A percentile compares a stretch with the other conserved stretches of the same genome.
These are phyloP conservation scores for Caenorhabditis angaria DNA, from an alignment of 2,888 invertebrate genomes.

Conservation along the genomic window DNA sequence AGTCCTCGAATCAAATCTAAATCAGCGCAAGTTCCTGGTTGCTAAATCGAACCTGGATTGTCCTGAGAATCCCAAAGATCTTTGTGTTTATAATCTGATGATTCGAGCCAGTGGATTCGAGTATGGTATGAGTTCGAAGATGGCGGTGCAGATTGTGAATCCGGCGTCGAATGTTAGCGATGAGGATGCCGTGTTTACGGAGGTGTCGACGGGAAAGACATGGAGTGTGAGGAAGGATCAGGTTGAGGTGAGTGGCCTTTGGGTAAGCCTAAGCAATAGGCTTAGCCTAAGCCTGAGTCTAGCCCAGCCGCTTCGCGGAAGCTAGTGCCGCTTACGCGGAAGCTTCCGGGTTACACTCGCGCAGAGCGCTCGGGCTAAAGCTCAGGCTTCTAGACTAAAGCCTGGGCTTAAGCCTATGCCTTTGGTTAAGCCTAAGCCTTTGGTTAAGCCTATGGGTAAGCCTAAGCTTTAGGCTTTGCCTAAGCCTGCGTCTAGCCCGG, in stretches of 20 bases:
- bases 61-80: slow-evolving; percentile 52
- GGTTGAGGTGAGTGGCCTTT: slow-evolving; percentile 30
- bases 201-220: slow-evolving; percentile 41
- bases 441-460: no score
- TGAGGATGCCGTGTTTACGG: slow-evolving; percentile 77
- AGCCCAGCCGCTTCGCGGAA: slow-evolving; percentile 1
- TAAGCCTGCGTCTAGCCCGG: no score
- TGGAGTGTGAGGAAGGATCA: slow-evolving; percentile 51
- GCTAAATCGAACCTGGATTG: slow-evolving; percentile 62
- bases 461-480: no score
- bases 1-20: slow-evolving; percentile 65
- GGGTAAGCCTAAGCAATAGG: no score
- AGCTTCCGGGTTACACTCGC: no score
- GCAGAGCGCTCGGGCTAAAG: no score
- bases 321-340: no score
- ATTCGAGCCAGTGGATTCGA: slow-evolving; percentile 64
- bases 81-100: slow-evolving; percentile 61
- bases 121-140: slow-evolving; percentile 64
- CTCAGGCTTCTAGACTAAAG: no score
- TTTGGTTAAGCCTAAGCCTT: no score
- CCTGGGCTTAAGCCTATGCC: no score
- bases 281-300: no score
- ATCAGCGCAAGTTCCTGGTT: slow-evolving; percentile 69
- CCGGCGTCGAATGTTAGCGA: slow-evolving; percentile 86
- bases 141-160: slow-evolving; percentile 79